Conservation (phyloP, 1,140 invertebrate genomes). For the Teleopsis dalmanni region DNA sequence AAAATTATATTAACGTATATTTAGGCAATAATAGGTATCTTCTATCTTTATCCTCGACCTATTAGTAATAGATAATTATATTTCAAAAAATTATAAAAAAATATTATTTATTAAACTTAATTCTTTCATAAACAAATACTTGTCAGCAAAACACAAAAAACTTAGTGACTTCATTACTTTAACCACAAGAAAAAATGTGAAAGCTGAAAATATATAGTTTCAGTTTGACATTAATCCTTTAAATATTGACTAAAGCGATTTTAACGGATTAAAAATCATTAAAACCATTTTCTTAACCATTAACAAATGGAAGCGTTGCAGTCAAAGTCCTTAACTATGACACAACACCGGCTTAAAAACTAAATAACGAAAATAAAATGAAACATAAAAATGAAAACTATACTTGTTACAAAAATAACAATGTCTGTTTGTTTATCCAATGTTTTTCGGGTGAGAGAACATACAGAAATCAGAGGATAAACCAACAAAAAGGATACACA, state of each 20-base stretch:
- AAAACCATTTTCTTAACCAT: conserved; percentile 11
- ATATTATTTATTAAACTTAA: too few species aligned
- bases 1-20: too few species aligned
- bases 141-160: too few species aligned
- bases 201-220: too few species aligned
- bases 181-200: too few species aligned
- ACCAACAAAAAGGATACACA: neutral
- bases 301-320: conserved; percentile 23
- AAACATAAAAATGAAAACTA: conserved; percentile 14
- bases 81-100: too few species aligned
- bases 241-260: conserved; percentile 44
- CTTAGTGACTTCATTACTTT: too few species aligned
- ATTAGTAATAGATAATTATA: too few species aligned
- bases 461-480: conserved; percentile 26
- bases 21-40: too few species aligned
- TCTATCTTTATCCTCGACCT: too few species aligned
- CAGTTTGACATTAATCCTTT: conserved; percentile 39
- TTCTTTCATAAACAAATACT: too few species aligned
- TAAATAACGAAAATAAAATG: conserved; percentile 1
- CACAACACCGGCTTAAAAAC: conserved; percentile 16
- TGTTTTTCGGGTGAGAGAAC: conserved; percentile 43
- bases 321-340: conserved; percentile 38
- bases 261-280: conserved; percentile 36
- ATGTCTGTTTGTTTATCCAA: conserved; percentile 44
- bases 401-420: conserved; percentile 20